These are phyloP conservation scores for Hyla sarda DNA, from an alignment of 2,113 vertebrate species.

Conservation along the genomic window DNA sequence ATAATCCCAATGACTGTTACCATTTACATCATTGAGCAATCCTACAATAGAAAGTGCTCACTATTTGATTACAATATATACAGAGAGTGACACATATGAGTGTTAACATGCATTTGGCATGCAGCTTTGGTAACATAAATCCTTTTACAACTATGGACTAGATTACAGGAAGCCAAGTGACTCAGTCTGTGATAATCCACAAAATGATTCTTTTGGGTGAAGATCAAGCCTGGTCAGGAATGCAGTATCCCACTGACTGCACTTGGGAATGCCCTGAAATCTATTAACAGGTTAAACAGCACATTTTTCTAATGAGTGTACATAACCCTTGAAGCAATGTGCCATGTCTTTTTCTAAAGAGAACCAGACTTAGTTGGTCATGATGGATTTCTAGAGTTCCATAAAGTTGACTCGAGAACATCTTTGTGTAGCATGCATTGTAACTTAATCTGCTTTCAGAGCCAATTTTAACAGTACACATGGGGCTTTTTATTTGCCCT, in stretches of 20 bases:
- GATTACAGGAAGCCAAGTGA: conserved; percentile 56
- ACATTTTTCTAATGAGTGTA: conserved; percentile 53
- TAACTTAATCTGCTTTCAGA: conserved; percentile 34
- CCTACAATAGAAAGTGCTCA: not conserved
- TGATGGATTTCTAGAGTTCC: conserved; percentile 19
- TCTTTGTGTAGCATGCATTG: conserved; percentile 35
- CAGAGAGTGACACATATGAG: conserved; percentile 19
- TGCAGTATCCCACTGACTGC: conserved; percentile 54
- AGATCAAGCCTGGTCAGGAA: conserved; percentile 46
- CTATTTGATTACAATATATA: conserved; percentile 17
- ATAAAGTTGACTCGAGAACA: conserved; percentile 34
- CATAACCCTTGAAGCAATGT: conserved; percentile 60
- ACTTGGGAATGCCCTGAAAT: conserved; percentile 47
- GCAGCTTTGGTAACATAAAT: conserved; percentile 33
- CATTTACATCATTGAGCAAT: not conserved
- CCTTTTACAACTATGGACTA: conserved; percentile 26
- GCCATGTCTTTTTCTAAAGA: conserved; percentile 6
- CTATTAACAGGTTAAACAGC: conserved; percentile 53
- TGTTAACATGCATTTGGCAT: conserved; percentile 36
- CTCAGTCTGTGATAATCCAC: conserved; percentile 51
- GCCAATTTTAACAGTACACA: not conserved
- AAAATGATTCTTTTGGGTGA: conserved; percentile 52
- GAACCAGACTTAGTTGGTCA: conserved; percentile 11
- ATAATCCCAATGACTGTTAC: not conserved
- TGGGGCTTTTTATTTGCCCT: not conserved